These are phyloP conservation scores for Poecilia wingei DNA, from an alignment of 2,797 vertebrate species.

Conservation along the genomic window DNA sequence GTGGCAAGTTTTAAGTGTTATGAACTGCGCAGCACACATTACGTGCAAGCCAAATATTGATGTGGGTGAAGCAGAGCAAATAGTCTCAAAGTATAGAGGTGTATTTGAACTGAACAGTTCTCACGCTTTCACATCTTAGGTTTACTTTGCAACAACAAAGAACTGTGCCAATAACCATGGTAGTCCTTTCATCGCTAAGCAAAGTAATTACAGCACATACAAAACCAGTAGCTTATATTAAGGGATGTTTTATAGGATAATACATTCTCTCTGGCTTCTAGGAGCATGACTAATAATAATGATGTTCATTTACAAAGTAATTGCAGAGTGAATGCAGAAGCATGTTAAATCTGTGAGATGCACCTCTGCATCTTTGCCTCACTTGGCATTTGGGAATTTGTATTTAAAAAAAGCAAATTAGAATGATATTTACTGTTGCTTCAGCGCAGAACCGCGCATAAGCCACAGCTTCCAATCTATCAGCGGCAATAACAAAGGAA, in stretches of 20 bases:
- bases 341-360: neutral
- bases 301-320: neutral
- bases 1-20: neutral
- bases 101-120: neutral
- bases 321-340: neutral
- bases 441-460: neutral
- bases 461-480: neutral
- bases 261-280: neutral
- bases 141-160: neutral
- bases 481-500: neutral
- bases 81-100: neutral
- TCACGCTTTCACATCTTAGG: neutral
- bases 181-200: neutral
- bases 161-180: neutral
- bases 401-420: neutral
- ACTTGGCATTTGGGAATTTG: neutral
- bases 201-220: neutral
- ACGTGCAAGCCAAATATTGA: neutral
- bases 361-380: neutral
- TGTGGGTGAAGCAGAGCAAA: neutral
- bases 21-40: neutral
- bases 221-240: neutral
- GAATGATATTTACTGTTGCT: neutral
- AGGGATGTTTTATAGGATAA: neutral
- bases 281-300: neutral